These are phyloP conservation scores for Himalopsyche phryganea DNA, from an alignment of 1,140 invertebrate genomes.

Conservation along the genomic window DNA sequence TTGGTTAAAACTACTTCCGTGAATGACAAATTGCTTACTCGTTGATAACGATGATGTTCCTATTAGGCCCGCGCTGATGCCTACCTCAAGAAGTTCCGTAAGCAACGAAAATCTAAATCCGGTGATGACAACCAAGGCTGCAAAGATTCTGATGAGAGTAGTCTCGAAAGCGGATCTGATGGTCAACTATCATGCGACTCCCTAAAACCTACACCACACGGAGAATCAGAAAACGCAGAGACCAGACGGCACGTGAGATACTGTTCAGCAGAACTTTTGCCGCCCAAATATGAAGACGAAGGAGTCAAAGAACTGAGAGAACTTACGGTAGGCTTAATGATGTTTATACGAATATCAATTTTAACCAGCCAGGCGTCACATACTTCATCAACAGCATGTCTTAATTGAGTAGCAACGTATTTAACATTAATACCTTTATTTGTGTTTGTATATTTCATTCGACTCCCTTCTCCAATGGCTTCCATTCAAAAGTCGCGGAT, in stretches of 20 bases:
- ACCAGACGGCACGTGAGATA: slow-evolving; percentile 53
- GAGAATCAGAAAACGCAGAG: slow-evolving; percentile 20
- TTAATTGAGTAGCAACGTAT: too few relatives aligned
- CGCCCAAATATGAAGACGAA: slow-evolving; percentile 58
- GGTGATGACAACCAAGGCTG: slow-evolving; percentile 46
- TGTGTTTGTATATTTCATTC: too few relatives aligned
- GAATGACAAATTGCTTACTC: too few relatives aligned
- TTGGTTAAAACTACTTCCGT: too few relatives aligned
- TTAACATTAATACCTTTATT: too few relatives aligned
- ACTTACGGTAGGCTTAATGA: slow-evolving; percentile 49
- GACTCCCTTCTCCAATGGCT: too few relatives aligned
- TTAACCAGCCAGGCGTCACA: too few relatives aligned
- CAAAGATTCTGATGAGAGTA: slow-evolving; percentile 38
- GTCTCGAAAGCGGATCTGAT: not conserved
- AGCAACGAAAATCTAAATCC: slow-evolving; percentile 47
- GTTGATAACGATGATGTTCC: too few relatives aligned
- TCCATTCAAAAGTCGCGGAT: too few relatives aligned
- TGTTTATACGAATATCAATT: too few relatives aligned
- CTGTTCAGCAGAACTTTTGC: slow-evolving; percentile 48
- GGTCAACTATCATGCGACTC: not conserved
- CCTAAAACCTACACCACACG: not conserved
- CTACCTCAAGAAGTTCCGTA: slow-evolving; percentile 57
- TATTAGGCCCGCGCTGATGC: slow-evolving; percentile 46
- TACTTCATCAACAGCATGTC: too few relatives aligned
- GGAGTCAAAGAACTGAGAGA: slow-evolving; percentile 58